phyloP scores from a whole-genome alignment of 2,113 vertebrate genomes.

The Oceanites oceanicus region DNA sequence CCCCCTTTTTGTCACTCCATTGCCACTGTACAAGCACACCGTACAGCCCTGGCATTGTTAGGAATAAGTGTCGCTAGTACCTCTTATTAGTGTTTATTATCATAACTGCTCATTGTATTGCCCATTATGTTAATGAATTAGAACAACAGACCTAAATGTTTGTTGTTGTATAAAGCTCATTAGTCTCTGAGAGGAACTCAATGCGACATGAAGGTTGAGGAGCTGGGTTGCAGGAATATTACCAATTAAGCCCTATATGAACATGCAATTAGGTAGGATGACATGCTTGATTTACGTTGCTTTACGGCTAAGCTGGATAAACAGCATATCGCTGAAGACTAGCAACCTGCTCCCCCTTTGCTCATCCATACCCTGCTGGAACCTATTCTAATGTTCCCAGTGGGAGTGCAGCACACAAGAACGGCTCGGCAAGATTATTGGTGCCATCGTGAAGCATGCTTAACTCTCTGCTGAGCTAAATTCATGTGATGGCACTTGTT shows the following conservation, averaged over 20 bases:
- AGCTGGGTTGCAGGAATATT: slow-evolving; percentile 58
- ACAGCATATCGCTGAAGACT: not conserved
- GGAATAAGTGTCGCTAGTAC: slow-evolving; percentile 27
- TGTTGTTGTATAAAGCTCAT: slow-evolving; percentile 69
- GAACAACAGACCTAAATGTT: slow-evolving; percentile 71
- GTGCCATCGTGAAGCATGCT: not conserved
- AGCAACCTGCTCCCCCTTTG: slow-evolving; percentile 20
- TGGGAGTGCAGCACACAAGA: not conserved
- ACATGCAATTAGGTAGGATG: slow-evolving; percentile 71
- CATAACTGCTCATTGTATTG: slow-evolving; percentile 61
- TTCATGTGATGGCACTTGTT: not conserved
- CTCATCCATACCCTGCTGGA: slow-evolving; percentile 45
- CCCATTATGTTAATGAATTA: slow-evolving; percentile 76
- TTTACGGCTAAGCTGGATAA: slow-evolving; percentile 71
- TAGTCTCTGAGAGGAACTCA: slow-evolving; percentile 56
- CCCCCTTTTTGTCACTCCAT: not conserved
- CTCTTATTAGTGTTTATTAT: slow-evolving; percentile 64
- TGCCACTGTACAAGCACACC: not conserved
- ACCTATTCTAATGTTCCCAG: not conserved
- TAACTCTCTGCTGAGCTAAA: not conserved
- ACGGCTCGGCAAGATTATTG: not conserved
- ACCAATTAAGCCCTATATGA: slow-evolving; percentile 75
- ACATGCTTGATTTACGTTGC: slow-evolving; percentile 71
- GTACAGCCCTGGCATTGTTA: not conserved
- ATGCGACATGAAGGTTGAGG: slow-evolving; percentile 47